Evolutionary conservation across 2,113 vertebrate genomes (phyloP), one percentile per base, ranked within the genome.

Genomic region (Grammomys surdaster): DNA sequence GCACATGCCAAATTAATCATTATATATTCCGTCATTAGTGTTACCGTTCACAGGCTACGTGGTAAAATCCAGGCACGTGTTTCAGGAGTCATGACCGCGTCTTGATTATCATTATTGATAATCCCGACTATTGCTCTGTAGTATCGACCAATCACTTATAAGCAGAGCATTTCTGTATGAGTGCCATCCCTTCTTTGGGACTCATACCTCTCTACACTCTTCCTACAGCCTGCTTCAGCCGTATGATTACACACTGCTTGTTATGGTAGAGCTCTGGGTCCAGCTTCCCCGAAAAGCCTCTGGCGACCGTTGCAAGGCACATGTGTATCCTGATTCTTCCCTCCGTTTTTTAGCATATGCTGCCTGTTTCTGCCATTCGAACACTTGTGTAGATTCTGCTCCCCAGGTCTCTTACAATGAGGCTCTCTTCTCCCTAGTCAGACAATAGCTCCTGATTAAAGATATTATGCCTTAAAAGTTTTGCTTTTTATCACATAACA

Each of bases 161-260:
- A 9, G 69, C 1, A 28, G 33, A 76, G 3, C 16, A 24, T 96
- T 95, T 87, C 75, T 73, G 22, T 54, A n/a, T 80, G 63, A 54
- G 43, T 33, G 48, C 46, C 33, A 3, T 20, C 8, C 54, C 43
- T 92, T 14, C 40, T 48, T 3, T 48, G n/a, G 73, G 28, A 65
- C 5, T 40, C 7, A 3, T 0, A 2, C 63, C 36, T 88, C 60
- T 75, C 1, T 73, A 22, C 28, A 1, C 24, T 51, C 7, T 78
- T 1, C 46, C 54, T 6, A 56, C 0, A 8, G 1, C 72, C 36
- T 19, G 1, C 17, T 1, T 0, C 28, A 7, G 0, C 0, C 5
- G 20, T 4, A 7, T 2, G 73, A 1, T 10, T 46, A 69, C 19
- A 63, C 72, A 63, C 4, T 17, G 77, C 16, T 63, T 40, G 19